Evolutionary conservation across 2,113 vertebrate genomes (phyloP), one percentile per base, ranked within the genome.

Genomic region (Xenus cinereus): DNA sequence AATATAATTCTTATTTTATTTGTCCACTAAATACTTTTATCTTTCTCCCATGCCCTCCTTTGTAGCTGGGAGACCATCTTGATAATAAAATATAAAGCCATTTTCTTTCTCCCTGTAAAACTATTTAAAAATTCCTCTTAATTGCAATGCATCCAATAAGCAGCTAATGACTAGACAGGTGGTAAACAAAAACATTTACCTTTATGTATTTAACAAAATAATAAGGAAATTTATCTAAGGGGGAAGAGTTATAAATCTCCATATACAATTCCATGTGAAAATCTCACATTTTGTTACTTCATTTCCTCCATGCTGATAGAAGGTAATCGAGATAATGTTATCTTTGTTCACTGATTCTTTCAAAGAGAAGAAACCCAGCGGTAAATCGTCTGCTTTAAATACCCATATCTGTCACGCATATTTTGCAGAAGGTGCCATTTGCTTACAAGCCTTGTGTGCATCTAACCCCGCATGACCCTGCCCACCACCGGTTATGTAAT

Each of bases 391-490:
- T 57, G 8, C 27, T 88, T 83, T 73, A 78, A 86, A 37, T 54
- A 77, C 6, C 18, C 3, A 1, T 32, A 50, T 60, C 74, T 75
- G 7, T n/a, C 32, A 24, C 6, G 14, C 1, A 1, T 57, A 14
- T 79, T 82, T 94, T 60, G 28, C 30, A 68, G 51, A n/a, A 82
- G 24, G 43, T 30, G n/a, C 39, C 14, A 7, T 23, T 63, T 5
- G 0, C 27, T 64, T 50, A 5, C 20, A 8, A 0, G 2, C 19
- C 32, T 23, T 8, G 32, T 2, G 3, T 50, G 57, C 45, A 8
- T 21, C 35, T 48, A 28, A 35, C 21, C 37, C 41, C 2, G 2
- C 3, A 2, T 62, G 48, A 63, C 37, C 46, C 46, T 82, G 64
- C 21, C 30, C 71, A 26, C 21, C 53, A 6, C 46, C 23, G 17